phyloP scores from a whole-genome alignment of 1,140 invertebrate genomes.

The Calosoma granatense region DNA sequence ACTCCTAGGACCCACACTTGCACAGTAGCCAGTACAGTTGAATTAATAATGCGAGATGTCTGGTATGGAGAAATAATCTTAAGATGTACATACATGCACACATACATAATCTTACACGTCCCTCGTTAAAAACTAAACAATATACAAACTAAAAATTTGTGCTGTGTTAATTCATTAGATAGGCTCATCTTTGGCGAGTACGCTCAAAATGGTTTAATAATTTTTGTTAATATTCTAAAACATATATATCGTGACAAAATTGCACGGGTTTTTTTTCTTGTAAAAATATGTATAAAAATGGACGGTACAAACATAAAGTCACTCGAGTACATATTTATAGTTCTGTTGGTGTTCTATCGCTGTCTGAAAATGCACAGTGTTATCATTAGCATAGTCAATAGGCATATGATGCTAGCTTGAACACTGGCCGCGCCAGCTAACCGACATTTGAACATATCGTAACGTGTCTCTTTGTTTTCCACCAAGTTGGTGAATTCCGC shows the following conservation, averaged over 20 bases:
- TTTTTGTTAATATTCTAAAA: too few species aligned
- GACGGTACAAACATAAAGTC: background rate
- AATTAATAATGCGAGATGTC: background rate
- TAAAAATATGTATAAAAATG: too few species aligned
- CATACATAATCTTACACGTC: background rate
- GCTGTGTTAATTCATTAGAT: background rate
- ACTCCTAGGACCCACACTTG: background rate
- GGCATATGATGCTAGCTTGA: constrained; percentile 28
- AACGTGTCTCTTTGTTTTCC: constrained; percentile 63
- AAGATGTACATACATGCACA: too few species aligned
- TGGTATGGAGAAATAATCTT: background rate
- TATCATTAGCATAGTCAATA: background rate
- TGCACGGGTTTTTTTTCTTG: too few species aligned
- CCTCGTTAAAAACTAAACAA: background rate
- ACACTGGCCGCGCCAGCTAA: constrained; percentile 66
- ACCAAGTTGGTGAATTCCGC: constrained; percentile 87
- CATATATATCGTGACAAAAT: too few species aligned
- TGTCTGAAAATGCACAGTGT: background rate
- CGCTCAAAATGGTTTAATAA: too few species aligned
- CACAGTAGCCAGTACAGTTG: background rate
- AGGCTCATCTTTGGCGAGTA: background rate
- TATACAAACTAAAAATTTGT: too few species aligned
- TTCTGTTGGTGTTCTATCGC: too few species aligned
- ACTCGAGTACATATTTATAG: too few species aligned
- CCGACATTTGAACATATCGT: constrained; percentile 85